phyloP scores from a whole-genome alignment of 2,797 vertebrate species.

The Capromys pilorides region DNA sequence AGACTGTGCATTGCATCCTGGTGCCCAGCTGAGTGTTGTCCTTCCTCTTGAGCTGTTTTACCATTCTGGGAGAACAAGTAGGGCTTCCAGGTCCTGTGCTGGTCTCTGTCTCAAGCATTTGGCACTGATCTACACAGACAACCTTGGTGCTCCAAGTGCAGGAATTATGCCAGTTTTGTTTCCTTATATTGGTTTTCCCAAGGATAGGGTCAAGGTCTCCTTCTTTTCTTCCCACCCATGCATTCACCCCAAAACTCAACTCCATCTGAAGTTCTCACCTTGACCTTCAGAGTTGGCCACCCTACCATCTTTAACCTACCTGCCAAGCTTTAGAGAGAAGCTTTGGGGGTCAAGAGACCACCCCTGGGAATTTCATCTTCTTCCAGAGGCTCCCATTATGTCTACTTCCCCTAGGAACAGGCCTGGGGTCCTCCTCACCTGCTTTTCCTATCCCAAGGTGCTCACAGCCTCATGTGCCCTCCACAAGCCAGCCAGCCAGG shows the following conservation, averaged over 20 bases:
- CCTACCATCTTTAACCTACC: not conserved
- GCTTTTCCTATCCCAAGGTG: not conserved
- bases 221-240: not conserved
- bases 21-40: not conserved
- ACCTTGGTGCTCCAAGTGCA: not conserved
- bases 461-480: conserved; percentile 24
- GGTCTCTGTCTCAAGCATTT: not conserved
- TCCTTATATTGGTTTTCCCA: not conserved
- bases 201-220: not conserved
- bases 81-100: not conserved
- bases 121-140: not conserved
- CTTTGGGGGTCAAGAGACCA: not conserved
- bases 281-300: not conserved
- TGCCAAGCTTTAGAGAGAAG: not conserved
- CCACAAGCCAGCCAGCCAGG: conserved; percentile 61
- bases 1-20: not conserved
- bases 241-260: not conserved
- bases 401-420: not conserved
- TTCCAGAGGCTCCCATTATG: not conserved
- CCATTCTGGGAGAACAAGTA: not conserved
- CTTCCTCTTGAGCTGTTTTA: not conserved
- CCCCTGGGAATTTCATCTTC: not conserved
- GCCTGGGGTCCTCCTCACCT: not conserved
- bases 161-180: not conserved
- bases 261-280: not conserved